Evolutionary conservation across 2,113 vertebrate species (phyloP), one percentile per base, ranked within the genome.

Genomic region (Xenopus laevis): DNA sequence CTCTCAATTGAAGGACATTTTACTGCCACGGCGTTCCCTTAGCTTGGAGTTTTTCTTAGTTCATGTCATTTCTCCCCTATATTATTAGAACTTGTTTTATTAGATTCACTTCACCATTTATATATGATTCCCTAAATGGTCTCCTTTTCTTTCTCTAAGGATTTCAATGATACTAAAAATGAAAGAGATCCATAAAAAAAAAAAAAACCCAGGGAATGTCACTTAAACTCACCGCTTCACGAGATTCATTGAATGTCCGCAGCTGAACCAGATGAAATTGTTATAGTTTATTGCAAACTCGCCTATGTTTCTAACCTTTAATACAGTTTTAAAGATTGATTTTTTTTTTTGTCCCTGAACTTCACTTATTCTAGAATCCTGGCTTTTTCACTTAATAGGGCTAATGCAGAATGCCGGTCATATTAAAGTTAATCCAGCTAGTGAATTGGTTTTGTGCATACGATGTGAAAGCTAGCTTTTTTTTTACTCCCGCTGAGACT

Each of bases 391-490:
- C 89, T 86, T 86, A 84, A 87, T 86, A 83, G 70, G 69, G 79
- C 81, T 85, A 83, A 86, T 79, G 55, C 68, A 69, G 73, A 44
- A 84, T 82, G 81, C 71, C 79, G 72, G 79, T 83, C 84, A 88
- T 87, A 86, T 77, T 89, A 86, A 82, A 84, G 73, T 87, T 88
- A 89, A 89, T 87, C 81, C 81, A 84, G 74, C 20, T 67, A 79
- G 79, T 79, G 82, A 88, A 88, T 85, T 85, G 83, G 69, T 82
- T 88, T 86, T 89, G 78, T 86, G 77, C 83, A 81, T 82, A 83
- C 74, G 68, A 82, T 86, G 71, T 87, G 80, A 90, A 90, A 86
- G 86, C 80, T 17, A 1, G 80, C 80, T 83, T 83, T 79, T 27
- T 55, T 82, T 78, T 79, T 69, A 80, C 81, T 84, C 71, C 74